Percentiles rank a stretch among this genome's conserved stretches.
Conservation (phyloP, 2,888 invertebrate genomes). For the Perdita meconis region DNA sequence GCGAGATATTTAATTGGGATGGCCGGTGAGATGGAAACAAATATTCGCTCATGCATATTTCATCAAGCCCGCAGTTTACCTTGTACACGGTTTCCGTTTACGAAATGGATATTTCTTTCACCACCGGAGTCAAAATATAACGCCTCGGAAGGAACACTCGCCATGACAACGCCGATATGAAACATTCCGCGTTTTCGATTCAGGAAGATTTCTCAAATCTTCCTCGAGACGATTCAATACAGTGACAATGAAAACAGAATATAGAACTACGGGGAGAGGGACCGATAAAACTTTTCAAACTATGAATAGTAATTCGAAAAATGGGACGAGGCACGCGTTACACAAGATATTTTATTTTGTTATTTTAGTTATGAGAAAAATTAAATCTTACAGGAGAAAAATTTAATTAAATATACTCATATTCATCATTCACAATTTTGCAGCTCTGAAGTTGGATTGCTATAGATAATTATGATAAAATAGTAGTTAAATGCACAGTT, state of each 20-base stretch:
- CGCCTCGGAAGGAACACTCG: background rate
- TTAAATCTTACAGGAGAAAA: too few relatives aligned
- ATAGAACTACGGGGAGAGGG: slow-evolving; percentile 9
- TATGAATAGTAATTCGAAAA: slow-evolving; percentile 22
- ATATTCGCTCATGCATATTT: slow-evolving; percentile 35
- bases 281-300: slow-evolving; percentile 22
- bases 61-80: background rate
- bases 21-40: slow-evolving; percentile 18
- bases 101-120: slow-evolving; percentile 25
- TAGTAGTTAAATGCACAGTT: too few relatives aligned
- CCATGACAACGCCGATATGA: slow-evolving; percentile 36
- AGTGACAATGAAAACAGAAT: slow-evolving; percentile 24
- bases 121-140: slow-evolving; percentile 21
- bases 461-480: too few relatives aligned
- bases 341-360: background rate
- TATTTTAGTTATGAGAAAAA: background rate
- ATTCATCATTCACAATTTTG: too few relatives aligned
- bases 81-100: background rate
- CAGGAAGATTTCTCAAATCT: slow-evolving; percentile 25
- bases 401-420: too few relatives aligned
- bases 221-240: background rate
- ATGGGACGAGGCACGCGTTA: background rate
- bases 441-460: too few relatives aligned
- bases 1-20: slow-evolving; percentile 22
- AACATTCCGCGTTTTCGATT: slow-evolving; percentile 20